Base-by-base conservation (phyloP, 2,888 invertebrate species). In the Drosophila lacicola region DNA sequence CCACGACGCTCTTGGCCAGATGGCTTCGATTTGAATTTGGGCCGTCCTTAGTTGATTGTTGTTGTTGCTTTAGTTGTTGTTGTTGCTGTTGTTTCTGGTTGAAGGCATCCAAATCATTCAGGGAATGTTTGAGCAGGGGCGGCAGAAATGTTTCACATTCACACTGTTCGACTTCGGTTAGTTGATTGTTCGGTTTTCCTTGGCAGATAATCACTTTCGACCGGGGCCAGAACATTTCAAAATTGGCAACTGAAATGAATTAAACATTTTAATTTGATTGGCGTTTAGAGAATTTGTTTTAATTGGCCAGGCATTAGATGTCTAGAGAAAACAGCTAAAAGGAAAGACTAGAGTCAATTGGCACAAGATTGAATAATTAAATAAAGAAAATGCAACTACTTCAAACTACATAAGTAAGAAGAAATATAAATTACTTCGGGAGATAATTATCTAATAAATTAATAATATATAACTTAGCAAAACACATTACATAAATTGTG, bases 1-100 rank as follows among this genome's bases (percentile, higher is more conserved):
- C 85, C 85, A 86, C 85, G 85, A 89, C 81, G 78, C 73, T 78
- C 58, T 79, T 70, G 76, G 74, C 89, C 85, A 86, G 85, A 85
- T 86, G 85, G 89, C 69, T 85, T 88, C 89, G 88, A 88, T 89
- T 89, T 82, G 89, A 80, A 82, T 88, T 80, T 71, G 50, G 50
- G 37, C 70, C 55, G 66, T 74, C 78, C 74, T 74, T 67, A 70
- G 74, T 70, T 60, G 55, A 46, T 63, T 62, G 33, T 42, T 45
- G 25, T 47, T 61, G 5, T 50, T 65, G 17, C 61, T 50, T 29
- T 5, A 21, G 21, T 21, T 29, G 8, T 2, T 29, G 29, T 50
- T 61, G 49, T 60, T 57, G 58, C 64, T 70, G 57, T 65, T 66
- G 57, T 57, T 44, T 34, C 42, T 47, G 54, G 47, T 56, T 63